Evolutionary conservation across 2,113 vertebrate genomes (phyloP).

Genomic region (Agapornis roseicollis): DNA sequence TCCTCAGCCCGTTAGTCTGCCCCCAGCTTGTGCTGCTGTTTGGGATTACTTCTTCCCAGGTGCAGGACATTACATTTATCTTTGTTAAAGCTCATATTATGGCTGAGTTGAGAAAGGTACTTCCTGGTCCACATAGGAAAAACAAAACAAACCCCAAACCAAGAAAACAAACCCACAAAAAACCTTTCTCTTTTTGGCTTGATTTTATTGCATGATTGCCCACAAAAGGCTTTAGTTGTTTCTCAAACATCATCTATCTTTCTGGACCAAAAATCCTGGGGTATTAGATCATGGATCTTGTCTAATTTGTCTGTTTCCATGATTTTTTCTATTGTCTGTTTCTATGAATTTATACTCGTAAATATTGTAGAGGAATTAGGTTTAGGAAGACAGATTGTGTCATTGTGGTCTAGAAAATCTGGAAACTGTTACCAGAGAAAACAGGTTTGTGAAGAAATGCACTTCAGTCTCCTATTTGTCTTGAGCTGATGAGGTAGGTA

Average conservation of each 20-base stretch:
- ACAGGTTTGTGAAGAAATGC: background rate
- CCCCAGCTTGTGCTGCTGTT: background rate
- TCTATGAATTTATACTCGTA: background rate
- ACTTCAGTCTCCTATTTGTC: background rate
- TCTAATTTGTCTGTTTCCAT: background rate
- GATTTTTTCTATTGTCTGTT: background rate
- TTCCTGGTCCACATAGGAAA: background rate
- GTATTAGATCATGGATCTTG: conserved; percentile 6
- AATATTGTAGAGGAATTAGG: background rate
- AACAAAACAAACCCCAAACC: background rate
- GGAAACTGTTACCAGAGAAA: conserved; percentile 12
- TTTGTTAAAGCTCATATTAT: background rate
- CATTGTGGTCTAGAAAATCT: background rate
- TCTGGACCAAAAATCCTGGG: background rate
- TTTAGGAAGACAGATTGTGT: conserved; percentile 7
- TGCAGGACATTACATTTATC: background rate
- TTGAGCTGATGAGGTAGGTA: background rate
- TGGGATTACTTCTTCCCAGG: background rate
- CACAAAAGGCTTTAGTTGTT: background rate
- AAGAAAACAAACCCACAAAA: background rate
- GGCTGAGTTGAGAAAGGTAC: background rate
- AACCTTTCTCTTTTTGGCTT: background rate
- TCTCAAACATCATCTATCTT: background rate
- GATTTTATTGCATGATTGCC: background rate
- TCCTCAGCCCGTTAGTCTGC: background rate